Evolutionary conservation across 1,140 invertebrate genomes (phyloP), one percentile per base, ranked within the genome.

Genomic region (Amphibalanus amphitrite): DNA sequence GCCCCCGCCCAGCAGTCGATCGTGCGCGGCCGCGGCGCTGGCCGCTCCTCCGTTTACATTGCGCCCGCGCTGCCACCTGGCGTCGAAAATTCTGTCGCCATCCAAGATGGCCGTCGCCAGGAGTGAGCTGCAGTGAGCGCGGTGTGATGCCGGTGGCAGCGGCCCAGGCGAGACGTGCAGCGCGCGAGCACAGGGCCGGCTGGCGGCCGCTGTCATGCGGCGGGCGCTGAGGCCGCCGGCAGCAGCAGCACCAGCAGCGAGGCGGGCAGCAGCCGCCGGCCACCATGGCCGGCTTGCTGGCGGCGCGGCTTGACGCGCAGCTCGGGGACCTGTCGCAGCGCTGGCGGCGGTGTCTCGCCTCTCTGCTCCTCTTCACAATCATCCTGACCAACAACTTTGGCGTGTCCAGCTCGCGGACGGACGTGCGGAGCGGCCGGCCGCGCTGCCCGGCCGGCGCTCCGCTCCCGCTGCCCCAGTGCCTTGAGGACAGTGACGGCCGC

Each of bases 351-450:
- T 67, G 65, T 28, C 65, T 67, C 26, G 65, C 65, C 65, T 67
- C 65, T 28, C 65, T 67, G n/a, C 15, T 67, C 26, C 65, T 67
- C 65, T 67, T 67, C 65, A 67, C 65, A 67, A 67, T 67, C 65
- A 67, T 67, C 26, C 65, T 67, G 65, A 67, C 65, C 15, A 67
- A 67, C 65, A 67, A 67, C n/a, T 67, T 67, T 17, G 65, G 65
- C 8, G 65, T 67, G 23, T 28, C 26, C 65, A 67, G 65, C 65
- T 28, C 65, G 65, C 20, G 64, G 64, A 38, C 33, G 4, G 33
- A 38, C 33, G 33, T 38, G 33, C 33, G 33, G 17, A 59, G 47
- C 1, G 13, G 17, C 10, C 47, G 6, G 47, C 47, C 6, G 23
- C 13, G 10, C 10, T 23, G 47, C 17, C 17, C 47, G 13, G 47